Evolutionary conservation across 2,888 invertebrate genomes (phyloP), one percentile per base, ranked within the genome.

Genomic region (Coremacera marginata): DNA sequence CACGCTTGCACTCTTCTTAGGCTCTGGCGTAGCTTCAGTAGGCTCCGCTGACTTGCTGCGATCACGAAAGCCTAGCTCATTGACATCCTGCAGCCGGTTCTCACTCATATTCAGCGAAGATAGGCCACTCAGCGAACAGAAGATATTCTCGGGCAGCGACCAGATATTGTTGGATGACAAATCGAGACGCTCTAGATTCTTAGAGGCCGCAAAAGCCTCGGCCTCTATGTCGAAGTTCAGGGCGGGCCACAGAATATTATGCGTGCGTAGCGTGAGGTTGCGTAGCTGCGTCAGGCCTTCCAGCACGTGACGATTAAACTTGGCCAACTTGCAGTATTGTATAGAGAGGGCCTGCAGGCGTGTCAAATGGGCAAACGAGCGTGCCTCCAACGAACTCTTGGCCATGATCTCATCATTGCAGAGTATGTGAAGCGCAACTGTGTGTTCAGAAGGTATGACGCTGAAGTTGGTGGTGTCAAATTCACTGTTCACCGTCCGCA

Each of bases 141-240:
- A 96, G 80, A 96, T 91, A 86, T 94, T 94, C 85, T 95, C 95
- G 31, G 96, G 96, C 88, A 96, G 93, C 75, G 95, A 94, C 95
- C 95, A 96, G 87, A 96, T 95, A 89, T 96, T 96, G 89, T 96
- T 96, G 86, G 93, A 94, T 86, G 95, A 96, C 81, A 97, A 91
- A 88, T 97, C 96, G 81, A 96, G 91, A 83, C 94, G 92, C 89
- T 96, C 96, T 83, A 96, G 91, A 88, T 95, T 94, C 80, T 93
- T 92, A 77, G 94, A 93, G 78, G 93, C 93, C 78, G 92, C 91
- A 89, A 96, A 96, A 84, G 95, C 94, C 81, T 94, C 94, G 52
- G 92, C 91, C 84, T 95, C 94, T 84, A 96, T 92, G 89, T 96
- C 95, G 86, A 97, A 91, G 85, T 94, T 95, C 90, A 95, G 93